A percentile compares a stretch with the other conserved stretches of the same genome.
These are phyloP conservation scores for Perithous albicinctus DNA, from an alignment of 2,888 invertebrate species.

Conservation along the genomic window DNA sequence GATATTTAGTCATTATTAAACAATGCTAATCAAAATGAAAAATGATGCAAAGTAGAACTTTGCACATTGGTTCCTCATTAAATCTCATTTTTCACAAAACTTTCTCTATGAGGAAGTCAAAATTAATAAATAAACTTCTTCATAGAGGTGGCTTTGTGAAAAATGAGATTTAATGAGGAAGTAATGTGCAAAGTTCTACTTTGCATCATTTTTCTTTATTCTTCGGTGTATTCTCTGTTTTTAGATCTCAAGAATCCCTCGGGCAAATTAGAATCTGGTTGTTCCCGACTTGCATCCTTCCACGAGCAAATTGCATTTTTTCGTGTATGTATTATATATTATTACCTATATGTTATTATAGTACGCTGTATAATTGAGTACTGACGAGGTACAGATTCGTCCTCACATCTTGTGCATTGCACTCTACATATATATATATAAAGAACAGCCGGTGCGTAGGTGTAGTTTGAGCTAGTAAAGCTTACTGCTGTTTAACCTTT, in stretches of 20 bases:
- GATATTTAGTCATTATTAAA: no score
- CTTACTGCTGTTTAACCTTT: constrained; percentile 23
- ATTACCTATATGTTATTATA: constrained; percentile 41
- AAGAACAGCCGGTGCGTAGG: constrained; percentile 41
- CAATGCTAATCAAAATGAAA: no score
- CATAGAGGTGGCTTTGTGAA: no score
- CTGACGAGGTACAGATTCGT: constrained; percentile 54
- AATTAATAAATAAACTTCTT: no score
- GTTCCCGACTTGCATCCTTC: constrained; percentile 61
- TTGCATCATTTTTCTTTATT: constrained; percentile 24
- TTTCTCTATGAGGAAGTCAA: no score
- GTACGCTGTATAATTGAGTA: constrained; percentile 46
- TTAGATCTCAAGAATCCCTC: constrained; percentile 21
- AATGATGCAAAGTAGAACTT: no score
- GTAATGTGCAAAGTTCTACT: no score
- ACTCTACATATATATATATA: constrained; percentile 13
- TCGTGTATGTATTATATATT: constrained; percentile 27
- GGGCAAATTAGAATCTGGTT: constrained; percentile 51
- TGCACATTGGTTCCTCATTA: no score
- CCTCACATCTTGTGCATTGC: constrained; percentile 25
- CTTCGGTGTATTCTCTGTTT: constrained; percentile 6
- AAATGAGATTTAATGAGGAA: no score
- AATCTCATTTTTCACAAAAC: no score
- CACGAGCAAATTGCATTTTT: constrained; percentile 59
- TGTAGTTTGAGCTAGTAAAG: constrained; percentile 30